Evolutionary conservation across 2,888 invertebrate genomes (phyloP), one percentile per base, ranked within the genome.

Genomic region (Formica aserva): DNA sequence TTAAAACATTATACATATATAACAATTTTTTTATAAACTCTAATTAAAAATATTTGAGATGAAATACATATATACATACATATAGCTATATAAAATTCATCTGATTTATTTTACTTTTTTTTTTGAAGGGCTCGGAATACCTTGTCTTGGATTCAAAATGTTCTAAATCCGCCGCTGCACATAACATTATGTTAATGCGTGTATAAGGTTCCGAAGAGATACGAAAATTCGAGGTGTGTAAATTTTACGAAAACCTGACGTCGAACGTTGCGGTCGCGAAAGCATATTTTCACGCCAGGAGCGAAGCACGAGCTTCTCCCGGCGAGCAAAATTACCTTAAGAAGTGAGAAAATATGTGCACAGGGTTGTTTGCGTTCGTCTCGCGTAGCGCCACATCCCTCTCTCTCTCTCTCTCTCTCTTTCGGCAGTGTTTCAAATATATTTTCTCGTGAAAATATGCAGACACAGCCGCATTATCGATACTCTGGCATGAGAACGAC

Each of bases 261-360:
- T 78, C 78, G 78, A 77, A 57, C 71, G 71, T 69, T 45, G 78
- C 45, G 78, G 72, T 60, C 78, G 60, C 72, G n/a, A 80, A 60
- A 80, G 45, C 60, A 80, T 72, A 72, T 80, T 80, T 80, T 72
- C 78, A 62, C 48, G 78, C 78, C 72, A 45, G 60, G 72, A 72
- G 48, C 71, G 60, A 78, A 78, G 78, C 26, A 71, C 60, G 71
- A 71, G 72, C 72, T 60, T 18, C 60, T 48, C 35, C 60, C 60
- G 45, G 60, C 60, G 60, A 69, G 60, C 72, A 72, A 80, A 80
- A 80, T 80, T 80, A 80, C 60, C 78, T 71, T 80, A 80, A 80
- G 78, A 80, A 80, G 72, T 80, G 72, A 71, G 78, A 72, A 80
- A 80, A 80, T 80, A 80, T 80, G 72, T 80, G 72, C 71, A 72